These are phyloP conservation scores for Drosophila pseudotalamancana DNA, from an alignment of 2,888 invertebrate species.

Conservation along the genomic window DNA sequence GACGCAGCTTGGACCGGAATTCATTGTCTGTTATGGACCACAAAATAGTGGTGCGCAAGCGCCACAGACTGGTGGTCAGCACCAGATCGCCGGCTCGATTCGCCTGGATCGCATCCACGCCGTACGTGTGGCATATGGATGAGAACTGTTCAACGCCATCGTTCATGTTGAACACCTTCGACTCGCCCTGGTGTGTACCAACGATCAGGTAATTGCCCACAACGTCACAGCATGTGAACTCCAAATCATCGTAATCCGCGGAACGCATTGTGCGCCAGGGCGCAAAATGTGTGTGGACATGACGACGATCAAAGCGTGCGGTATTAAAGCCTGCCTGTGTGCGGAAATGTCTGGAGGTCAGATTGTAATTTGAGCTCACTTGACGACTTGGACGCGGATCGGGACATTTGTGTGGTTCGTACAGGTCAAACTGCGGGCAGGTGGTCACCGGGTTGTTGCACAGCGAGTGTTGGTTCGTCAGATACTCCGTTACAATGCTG, in stretches of 20 bases:
- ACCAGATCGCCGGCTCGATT: constrained; percentile 91
- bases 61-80: constrained; percentile 94
- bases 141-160: constrained; percentile 92
- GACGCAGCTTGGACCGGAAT: constrained; percentile 86
- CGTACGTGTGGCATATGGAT: constrained; percentile 93
- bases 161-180: constrained; percentile 93
- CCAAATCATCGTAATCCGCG: constrained; percentile 88
- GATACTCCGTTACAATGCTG: constrained; percentile 97
- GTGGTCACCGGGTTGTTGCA: constrained; percentile 99
- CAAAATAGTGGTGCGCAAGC: constrained; percentile 88
- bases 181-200: constrained; percentile 96
- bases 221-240: constrained; percentile 91
- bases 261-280: constrained; percentile 89
- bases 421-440: constrained; percentile 97
- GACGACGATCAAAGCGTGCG: constrained; percentile 90
- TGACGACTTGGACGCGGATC: constrained; percentile 88
- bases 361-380: constrained; percentile 87
- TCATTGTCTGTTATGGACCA: constrained; percentile 83
- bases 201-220: constrained; percentile 87
- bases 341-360: constrained; percentile 87
- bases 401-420: constrained; percentile 98
- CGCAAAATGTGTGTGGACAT: constrained; percentile 93
- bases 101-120: constrained; percentile 92
- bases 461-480: constrained; percentile 98
- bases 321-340: constrained; percentile 86